These are phyloP conservation scores for Ivindomyrus marchei DNA, from an alignment of 2,113 vertebrate species.

Conservation along the genomic window DNA sequence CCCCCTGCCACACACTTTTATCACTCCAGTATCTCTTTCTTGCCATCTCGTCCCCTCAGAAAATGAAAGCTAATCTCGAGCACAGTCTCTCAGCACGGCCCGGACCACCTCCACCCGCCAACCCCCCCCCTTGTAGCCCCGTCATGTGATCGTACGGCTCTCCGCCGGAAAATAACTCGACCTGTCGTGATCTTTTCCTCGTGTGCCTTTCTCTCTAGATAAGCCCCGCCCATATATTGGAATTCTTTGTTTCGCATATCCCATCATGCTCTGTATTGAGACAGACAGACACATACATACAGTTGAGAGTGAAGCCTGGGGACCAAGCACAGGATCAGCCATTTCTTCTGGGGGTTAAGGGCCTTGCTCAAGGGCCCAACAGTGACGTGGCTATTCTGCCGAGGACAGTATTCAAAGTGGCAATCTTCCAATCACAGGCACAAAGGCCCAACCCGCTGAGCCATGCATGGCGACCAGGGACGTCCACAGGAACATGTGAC, in stretches of 20 bases:
- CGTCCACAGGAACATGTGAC: background rate
- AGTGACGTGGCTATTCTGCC: background rate
- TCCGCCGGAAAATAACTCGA: background rate
- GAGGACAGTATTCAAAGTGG: background rate
- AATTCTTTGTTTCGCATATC: background rate
- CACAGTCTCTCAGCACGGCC: background rate
- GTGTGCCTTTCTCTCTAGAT: background rate
- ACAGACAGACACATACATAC: background rate
- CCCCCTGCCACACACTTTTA: constrained; percentile 5
- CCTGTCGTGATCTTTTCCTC: background rate
- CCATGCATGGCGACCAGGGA: background rate
- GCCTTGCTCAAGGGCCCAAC: background rate
- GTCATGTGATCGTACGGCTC: background rate
- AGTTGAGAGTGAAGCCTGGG: background rate
- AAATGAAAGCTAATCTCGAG: constrained; percentile 13
- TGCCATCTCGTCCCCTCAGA: background rate
- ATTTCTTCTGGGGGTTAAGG: background rate
- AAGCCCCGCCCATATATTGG: background rate
- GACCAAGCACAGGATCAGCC: background rate
- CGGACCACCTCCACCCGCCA: background rate
- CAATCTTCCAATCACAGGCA: background rate
- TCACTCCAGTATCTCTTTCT: background rate
- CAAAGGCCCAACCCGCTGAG: background rate
- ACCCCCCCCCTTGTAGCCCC: background rate
- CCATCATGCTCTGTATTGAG: background rate